Conservation (phyloP, 2,888 invertebrate species). For the Drepanosiphum platanoidis region DNA sequence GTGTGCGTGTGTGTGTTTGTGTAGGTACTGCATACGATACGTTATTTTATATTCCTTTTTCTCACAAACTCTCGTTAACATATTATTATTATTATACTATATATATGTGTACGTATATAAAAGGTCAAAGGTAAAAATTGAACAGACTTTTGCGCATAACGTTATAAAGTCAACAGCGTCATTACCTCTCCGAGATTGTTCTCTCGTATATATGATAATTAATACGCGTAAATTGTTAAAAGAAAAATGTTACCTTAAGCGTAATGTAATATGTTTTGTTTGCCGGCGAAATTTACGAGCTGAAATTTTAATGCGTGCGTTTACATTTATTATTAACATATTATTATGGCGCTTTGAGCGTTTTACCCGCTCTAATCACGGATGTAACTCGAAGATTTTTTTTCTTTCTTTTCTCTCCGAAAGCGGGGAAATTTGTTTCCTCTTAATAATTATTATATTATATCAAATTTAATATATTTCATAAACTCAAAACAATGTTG, state of each 20-base stretch:
- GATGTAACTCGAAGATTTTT: no score
- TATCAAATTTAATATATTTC: no score
- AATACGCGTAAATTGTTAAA: not conserved
- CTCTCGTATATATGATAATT: not conserved
- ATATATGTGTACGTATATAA: not conserved
- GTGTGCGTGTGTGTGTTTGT: not conserved
- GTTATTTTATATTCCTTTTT: not conserved
- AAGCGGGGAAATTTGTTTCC: no score
- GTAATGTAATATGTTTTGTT: not conserved
- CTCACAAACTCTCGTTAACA: not conserved
- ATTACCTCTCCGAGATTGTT: not conserved
- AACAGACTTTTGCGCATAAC: conserved; percentile 30
- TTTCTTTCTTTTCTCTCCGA: no score
- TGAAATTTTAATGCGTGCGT: not conserved
- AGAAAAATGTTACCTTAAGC: not conserved
- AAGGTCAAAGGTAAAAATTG: conserved; percentile 15
- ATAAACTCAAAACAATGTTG: no score
- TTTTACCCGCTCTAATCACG: no score
- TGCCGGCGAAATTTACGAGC: not conserved
- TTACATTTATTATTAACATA: not conserved
- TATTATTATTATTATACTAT: not conserved
- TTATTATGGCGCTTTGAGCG: no score
- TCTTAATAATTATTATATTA: no score
- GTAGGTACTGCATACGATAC: no score
- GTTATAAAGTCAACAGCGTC: conserved; percentile 10